These are phyloP conservation scores for Periophthalmus magnuspinnatus DNA, from an alignment of 2,797 vertebrate species.

Conservation along the genomic window DNA sequence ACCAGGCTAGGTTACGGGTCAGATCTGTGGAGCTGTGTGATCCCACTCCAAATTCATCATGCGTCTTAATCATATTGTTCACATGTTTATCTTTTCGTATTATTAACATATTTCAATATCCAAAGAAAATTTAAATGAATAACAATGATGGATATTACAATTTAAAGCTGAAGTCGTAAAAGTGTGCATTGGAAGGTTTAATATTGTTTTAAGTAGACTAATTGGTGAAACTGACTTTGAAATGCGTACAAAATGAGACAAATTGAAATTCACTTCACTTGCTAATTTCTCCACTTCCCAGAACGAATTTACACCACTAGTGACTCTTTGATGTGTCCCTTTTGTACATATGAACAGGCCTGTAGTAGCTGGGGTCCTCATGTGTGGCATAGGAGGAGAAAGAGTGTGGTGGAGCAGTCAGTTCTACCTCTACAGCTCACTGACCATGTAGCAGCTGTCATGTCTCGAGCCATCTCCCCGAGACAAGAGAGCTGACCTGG, in stretches of 20 bases:
- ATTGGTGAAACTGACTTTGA: neutral
- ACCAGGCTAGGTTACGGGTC: neutral
- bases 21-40: neutral
- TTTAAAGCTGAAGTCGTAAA: neutral
- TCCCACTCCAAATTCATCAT: no score
- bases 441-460: slow-evolving; percentile 64
- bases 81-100: neutral
- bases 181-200: no score
- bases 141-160: neutral
- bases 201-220: neutral
- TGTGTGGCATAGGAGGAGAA: slow-evolving; percentile 13
- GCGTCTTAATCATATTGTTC: neutral
- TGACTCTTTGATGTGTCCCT: neutral
- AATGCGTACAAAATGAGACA: neutral
- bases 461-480: slow-evolving; percentile 49
- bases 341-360: neutral
- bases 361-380: slow-evolving; percentile 14
- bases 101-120: neutral
- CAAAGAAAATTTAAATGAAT: neutral
- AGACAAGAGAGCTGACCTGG: slow-evolving; percentile 67
- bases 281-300: slow-evolving; percentile 4
- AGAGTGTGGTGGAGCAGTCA: slow-evolving; percentile 27
- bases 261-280: slow-evolving; percentile 1
- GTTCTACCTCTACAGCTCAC: slow-evolving; percentile 46
- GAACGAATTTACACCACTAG: neutral